Base-by-base conservation (phyloP, 2,888 invertebrate genomes). In the Xestia c-nigrum region DNA sequence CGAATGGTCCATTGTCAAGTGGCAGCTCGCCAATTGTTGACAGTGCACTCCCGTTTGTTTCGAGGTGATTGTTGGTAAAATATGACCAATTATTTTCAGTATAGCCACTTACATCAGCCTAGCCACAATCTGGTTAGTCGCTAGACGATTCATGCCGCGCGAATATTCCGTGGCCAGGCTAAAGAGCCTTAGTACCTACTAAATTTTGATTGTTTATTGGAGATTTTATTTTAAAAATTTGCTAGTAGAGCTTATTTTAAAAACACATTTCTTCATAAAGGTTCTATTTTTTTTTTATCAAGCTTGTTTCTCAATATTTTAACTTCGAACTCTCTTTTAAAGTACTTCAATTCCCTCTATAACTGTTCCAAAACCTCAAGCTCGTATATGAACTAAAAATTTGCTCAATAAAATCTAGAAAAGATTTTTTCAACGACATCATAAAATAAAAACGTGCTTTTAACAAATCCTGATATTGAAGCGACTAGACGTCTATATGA, bases 401-500 rank as follows among this genome's bases (percentile, higher is more conserved):
- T 16, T 55, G 24, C 16, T 43, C 57, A 59, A 72, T 72, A 85
- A 31, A 31, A 68, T 40, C 12, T 21, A 19, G 55, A n/a, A 57
- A 46, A 50, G 52, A 38, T 65, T 65, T 72, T 59, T 74, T 69
- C 10, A 43, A 31, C 61, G 55, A 63, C 9, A 5, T 66, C 47
- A 43, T 82, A 72, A 68, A 70, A 76, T 81, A 70, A 67, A 84
- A 75, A 47, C 46, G 50, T 52, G 82, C 43, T 70, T 43, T 24
- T n/a, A 71, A n/a, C 24, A 46, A 43, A 81, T 52, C 50, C 46
- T 70, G 46, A 81, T 69, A 85, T 82, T 85, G 66, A 59, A 67
- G 43, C n/a, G 85, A 76, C 83, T 73, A 83, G 85, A 76, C 82
- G 85, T 81, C 66, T 81, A 43, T 52, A 83, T 59, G 69, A 67